Conservation (phyloP, 2,888 invertebrate species). For the Plagodis dolabraria region DNA sequence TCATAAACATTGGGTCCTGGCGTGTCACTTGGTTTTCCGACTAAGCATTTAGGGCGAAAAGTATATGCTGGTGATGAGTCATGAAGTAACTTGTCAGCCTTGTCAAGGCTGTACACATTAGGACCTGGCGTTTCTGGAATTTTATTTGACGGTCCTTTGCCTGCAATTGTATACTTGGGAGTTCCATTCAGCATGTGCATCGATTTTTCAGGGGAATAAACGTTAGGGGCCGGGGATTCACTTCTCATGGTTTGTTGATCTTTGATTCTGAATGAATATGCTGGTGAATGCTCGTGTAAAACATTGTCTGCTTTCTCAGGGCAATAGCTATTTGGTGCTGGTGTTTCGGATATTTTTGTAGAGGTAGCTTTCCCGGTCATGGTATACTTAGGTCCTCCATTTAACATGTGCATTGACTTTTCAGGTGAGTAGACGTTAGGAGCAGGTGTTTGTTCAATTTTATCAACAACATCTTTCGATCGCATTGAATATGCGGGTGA, state of each 20-base stretch:
- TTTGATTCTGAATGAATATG: conserved; percentile 90
- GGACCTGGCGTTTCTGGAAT: conserved; percentile 85
- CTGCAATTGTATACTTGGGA: conserved; percentile 86
- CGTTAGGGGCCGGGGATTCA: conserved; percentile 88
- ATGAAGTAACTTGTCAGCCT: conserved; percentile 82
- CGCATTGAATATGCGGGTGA: conserved; percentile 90
- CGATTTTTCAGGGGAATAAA: conserved; percentile 86
- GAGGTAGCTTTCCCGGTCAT: conserved; percentile 87
- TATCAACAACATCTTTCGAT: conserved; percentile 86
- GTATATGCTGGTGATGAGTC: conserved; percentile 81
- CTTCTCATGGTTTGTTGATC: conserved; percentile 84
- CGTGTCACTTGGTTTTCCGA: conserved; percentile 82
- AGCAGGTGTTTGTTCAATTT: conserved; percentile 88
- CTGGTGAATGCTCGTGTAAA: conserved; percentile 86
- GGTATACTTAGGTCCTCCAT: conserved; percentile 88
- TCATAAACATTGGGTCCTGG: conserved; percentile 86
- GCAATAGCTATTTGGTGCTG: conserved; percentile 84
- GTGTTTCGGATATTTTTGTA: conserved; percentile 85
- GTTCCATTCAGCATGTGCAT: conserved; percentile 81
- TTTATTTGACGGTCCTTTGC: conserved; percentile 81
- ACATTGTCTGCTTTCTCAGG: conserved; percentile 86
- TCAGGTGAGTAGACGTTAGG: conserved; percentile 88
- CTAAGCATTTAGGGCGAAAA: conserved; percentile 68
- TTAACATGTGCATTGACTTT: conserved; percentile 83
- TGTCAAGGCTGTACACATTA: conserved; percentile 83